Conservation (phyloP, 2,113 vertebrate species). For the Morone chrysops region DNA sequence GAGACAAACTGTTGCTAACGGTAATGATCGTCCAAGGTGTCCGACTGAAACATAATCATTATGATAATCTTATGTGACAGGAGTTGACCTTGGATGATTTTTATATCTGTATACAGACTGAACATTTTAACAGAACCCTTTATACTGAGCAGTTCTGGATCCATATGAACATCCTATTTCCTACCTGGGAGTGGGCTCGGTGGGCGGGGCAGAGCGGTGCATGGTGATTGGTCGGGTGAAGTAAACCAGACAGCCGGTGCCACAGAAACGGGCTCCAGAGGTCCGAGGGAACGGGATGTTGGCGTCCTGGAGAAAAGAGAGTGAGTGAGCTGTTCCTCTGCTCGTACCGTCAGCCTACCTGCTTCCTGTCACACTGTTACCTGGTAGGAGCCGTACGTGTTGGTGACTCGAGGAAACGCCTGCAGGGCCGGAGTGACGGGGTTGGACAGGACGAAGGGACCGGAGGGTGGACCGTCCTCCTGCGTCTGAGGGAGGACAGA, state of each 20-base stretch:
- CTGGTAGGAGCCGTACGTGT: constrained; percentile 96
- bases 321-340: not conserved
- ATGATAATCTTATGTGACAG: too few species aligned
- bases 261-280: constrained; percentile 98
- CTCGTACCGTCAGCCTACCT: not conserved
- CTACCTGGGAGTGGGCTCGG: constrained; percentile 95
- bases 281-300: constrained; percentile 98
- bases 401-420: constrained; percentile 93
- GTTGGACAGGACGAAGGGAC: constrained; percentile 90
- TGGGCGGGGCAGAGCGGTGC: constrained; percentile 91
- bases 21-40: too few species aligned
- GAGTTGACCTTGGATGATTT: too few species aligned
- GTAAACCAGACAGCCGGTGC: constrained; percentile 96
- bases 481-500: constrained; percentile 85
- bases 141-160: too few species aligned
- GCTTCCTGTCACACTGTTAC: constrained; percentile 31
- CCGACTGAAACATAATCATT: too few species aligned
- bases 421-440: constrained; percentile 91
- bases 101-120: too few species aligned
- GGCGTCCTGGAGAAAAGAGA: constrained; percentile 85
- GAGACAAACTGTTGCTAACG: too few species aligned
- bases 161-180: not conserved
- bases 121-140: too few species aligned
- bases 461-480: constrained; percentile 89
- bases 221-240: constrained; percentile 97